Conservation (phyloP, 2,113 vertebrate genomes). For the Lota lota region DNA sequence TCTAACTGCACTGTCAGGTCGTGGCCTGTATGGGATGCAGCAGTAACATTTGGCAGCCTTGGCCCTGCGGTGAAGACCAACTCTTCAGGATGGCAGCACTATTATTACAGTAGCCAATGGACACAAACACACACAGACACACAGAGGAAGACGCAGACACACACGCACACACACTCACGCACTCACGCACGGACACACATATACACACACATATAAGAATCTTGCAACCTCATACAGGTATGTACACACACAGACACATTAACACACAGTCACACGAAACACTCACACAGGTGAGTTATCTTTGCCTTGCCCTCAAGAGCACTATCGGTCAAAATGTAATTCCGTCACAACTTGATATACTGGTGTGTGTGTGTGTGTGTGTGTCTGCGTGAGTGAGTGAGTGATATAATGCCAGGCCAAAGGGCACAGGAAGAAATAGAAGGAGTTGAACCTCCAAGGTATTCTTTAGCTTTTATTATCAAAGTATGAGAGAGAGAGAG, state of each 20-base stretch:
- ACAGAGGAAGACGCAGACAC: slow-evolving; percentile 6
- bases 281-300: slow-evolving; percentile 62
- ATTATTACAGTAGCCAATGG: neutral
- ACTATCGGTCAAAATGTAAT: slow-evolving; percentile 72
- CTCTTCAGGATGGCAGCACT: neutral
- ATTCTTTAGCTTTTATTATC: slow-evolving; percentile 71
- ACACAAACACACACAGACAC: slow-evolving; percentile 1
- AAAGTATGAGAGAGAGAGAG: slow-evolving; percentile 31
- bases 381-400: neutral
- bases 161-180: slow-evolving; percentile 2
- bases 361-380: slow-evolving; percentile 29
- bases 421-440: slow-evolving; percentile 61
- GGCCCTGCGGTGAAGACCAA: neutral
- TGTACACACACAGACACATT: neutral
- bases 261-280: slow-evolving; percentile 9
- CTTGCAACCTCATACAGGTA: neutral
- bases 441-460: slow-evolving; percentile 61
- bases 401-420: slow-evolving; percentile 61
- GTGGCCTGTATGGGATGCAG: neutral
- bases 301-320: slow-evolving; percentile 68
- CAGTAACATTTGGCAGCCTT: neutral
- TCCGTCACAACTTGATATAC: slow-evolving; percentile 67
- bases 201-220: neutral
- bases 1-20: neutral
- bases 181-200: neutral